phyloP scores from a whole-genome alignment of 2,113 vertebrate genomes.

The Melanerpes formicivorus region DNA sequence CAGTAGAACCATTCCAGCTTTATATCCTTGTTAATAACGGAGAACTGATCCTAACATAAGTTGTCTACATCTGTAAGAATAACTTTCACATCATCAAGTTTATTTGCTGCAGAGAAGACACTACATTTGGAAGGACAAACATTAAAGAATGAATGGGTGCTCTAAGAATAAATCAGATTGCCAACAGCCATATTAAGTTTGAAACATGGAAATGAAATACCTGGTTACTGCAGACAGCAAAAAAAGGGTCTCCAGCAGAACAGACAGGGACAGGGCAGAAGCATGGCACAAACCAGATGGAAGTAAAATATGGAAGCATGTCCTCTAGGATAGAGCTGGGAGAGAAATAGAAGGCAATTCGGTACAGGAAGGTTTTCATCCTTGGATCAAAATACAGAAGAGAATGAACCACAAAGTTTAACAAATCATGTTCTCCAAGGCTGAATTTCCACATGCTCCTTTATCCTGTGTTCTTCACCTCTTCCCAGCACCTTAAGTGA shows the following conservation, averaged over 20 bases:
- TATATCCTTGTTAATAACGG: background rate
- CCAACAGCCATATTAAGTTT: background rate
- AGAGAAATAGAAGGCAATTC: background rate
- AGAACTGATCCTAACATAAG: background rate
- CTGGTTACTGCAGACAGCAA: background rate
- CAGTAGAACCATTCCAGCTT: background rate
- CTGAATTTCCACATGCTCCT: background rate
- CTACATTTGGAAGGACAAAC: background rate
- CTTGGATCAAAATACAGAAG: background rate
- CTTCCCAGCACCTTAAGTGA: background rate
- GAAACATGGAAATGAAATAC: background rate
- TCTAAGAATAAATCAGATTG: background rate
- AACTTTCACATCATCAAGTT: background rate
- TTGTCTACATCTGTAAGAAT: background rate
- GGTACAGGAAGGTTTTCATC: background rate
- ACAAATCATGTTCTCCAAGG: background rate
- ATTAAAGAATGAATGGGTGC: background rate
- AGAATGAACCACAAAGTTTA: background rate
- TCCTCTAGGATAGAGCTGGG: background rate
- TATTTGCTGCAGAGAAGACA: background rate
- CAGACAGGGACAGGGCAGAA: background rate
- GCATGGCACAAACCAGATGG: background rate
- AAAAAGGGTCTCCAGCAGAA: background rate
- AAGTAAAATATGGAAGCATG: accelerated
- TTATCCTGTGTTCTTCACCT: background rate